Base-by-base conservation (phyloP, 1,140 invertebrate species). In the Hormaphis cornu region DNA sequence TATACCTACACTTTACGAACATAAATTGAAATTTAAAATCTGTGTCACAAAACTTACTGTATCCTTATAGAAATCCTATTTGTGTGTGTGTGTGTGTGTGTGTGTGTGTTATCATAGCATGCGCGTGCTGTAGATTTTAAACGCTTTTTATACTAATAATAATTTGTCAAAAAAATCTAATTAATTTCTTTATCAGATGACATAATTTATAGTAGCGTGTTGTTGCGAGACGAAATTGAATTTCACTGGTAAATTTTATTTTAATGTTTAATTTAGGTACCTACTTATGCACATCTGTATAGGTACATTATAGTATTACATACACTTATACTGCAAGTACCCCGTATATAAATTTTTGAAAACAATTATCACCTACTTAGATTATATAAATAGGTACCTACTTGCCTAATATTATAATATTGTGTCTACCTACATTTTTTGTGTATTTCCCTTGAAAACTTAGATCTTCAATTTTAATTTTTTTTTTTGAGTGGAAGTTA, bases 131-230 rank as follows among this genome's bases (percentile, higher is more conserved):
- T 1, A 9, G 42, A 30, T 63, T 63, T 20, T 26, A n/a, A 3
- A 63, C 26, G 37, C 42, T 63, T 63, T 63, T 63, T 48, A 63
- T 16, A 28, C 14, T 28, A 63, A 26, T 46, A 63, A 63, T 48
- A 24, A 18, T 7, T 46, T 4, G n/a, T 22, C 33, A 28, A 24
- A 61, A 46, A 33, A 61, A 40, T 61, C 26, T 33, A 7, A 35
- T 0, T 24, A 22, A 12, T 18, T 14, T 46, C n/a, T 46, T 42
- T 44, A 26, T 20, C 16, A 24, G 14, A 28, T 18, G 52, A 20
- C 10, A 20, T 9, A 2, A 63, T 30, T 63, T 30, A 46, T 40
- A 46, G 40, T 30, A 63, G 14, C 58, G 58, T 44, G 58, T 46
- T 46, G 18, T n/a, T 30, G 9, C 52, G 52, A 54, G n/a, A 30